Evolutionary conservation across 1,140 invertebrate genomes (phyloP).

Genomic region (Steinernema khuongi): DNA sequence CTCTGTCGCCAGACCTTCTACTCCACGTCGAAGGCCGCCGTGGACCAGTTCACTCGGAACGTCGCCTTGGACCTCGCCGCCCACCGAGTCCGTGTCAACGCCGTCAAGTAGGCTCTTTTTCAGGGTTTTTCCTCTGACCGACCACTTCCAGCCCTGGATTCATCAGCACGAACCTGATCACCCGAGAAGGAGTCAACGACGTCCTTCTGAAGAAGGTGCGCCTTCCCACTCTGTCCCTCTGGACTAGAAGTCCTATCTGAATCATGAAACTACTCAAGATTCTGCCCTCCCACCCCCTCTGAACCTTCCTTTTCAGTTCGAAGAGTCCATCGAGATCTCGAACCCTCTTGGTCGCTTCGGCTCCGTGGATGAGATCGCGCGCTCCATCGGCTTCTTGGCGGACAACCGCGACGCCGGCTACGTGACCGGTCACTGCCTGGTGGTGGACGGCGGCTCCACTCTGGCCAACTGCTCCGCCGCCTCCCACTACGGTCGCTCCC

Average conservation of each 20-base stretch:
- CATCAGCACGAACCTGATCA: background rate
- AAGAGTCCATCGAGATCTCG: background rate
- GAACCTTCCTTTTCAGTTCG: background rate
- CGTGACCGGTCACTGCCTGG: slow-evolving; percentile 22
- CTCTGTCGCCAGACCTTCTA: slow-evolving; percentile 62
- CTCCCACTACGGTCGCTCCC: background rate
- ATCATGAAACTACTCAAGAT: background rate
- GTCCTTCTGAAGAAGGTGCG: background rate
- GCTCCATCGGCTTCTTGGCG: slow-evolving; percentile 20
- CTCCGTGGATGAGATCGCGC: slow-evolving; percentile 11
- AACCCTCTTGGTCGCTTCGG: background rate
- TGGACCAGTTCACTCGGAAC: slow-evolving; percentile 82
- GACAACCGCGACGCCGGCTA: slow-evolving; percentile 17
- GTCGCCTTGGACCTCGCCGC: slow-evolving; percentile 71
- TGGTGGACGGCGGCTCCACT: slow-evolving; percentile 22
- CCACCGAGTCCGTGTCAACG: slow-evolving; percentile 65
- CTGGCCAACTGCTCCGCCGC: slow-evolving; percentile 10
- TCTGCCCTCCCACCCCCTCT: background rate
- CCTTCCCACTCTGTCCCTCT: too few relatives aligned
- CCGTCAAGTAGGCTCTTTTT: slow-evolving; percentile 29
- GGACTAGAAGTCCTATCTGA: background rate
- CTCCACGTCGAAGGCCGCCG: slow-evolving; percentile 77
- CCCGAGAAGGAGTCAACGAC: background rate
- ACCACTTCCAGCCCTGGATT: background rate
- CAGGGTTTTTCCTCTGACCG: background rate